Percentiles rank a stretch among this genome's conserved stretches.
phyloP scores from a whole-genome alignment of 2,888 invertebrate genomes.

The Aphidius colemani region DNA sequence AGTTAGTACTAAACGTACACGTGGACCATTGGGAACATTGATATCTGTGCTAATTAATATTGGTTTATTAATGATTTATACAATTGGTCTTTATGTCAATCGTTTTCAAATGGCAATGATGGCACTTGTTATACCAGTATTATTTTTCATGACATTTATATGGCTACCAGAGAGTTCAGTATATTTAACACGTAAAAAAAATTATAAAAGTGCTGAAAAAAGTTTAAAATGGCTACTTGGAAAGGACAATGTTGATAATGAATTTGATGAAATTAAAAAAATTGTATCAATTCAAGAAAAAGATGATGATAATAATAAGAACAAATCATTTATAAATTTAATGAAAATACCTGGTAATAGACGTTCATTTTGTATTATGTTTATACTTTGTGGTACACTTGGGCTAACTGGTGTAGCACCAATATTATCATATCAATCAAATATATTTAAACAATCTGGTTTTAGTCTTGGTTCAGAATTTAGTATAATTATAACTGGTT shows the following conservation, averaged over 20 bases:
- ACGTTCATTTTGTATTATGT: constrained; percentile 46
- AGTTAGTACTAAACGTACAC: constrained; percentile 51
- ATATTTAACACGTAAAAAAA: constrained; percentile 51
- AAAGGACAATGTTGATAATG: constrained; percentile 49
- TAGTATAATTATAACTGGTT: constrained; percentile 49
- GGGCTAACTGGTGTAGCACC: constrained; percentile 53
- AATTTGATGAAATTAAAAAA: constrained; percentile 54
- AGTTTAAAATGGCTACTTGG: constrained; percentile 53
- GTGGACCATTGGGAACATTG: constrained; percentile 51
- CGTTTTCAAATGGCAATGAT: constrained; percentile 50
- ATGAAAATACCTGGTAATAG: constrained; percentile 41
- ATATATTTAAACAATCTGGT: constrained; percentile 50
- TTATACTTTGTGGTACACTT: constrained; percentile 48
- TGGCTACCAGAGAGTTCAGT: constrained; percentile 57
- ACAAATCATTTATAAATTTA: constrained; percentile 35
- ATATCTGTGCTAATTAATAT: constrained; percentile 52
- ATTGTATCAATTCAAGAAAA: constrained; percentile 48
- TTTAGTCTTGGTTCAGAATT: constrained; percentile 48
- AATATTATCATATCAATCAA: constrained; percentile 53
- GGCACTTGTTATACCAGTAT: constrained; percentile 42
- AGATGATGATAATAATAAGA: constrained; percentile 39
- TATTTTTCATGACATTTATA: constrained; percentile 47
- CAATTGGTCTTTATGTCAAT: constrained; percentile 44
- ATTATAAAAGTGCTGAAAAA: constrained; percentile 46
- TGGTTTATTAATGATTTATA: constrained; percentile 49